Conservation (phyloP, 2,888 invertebrate genomes). For the Sarcophaga carnaria region DNA sequence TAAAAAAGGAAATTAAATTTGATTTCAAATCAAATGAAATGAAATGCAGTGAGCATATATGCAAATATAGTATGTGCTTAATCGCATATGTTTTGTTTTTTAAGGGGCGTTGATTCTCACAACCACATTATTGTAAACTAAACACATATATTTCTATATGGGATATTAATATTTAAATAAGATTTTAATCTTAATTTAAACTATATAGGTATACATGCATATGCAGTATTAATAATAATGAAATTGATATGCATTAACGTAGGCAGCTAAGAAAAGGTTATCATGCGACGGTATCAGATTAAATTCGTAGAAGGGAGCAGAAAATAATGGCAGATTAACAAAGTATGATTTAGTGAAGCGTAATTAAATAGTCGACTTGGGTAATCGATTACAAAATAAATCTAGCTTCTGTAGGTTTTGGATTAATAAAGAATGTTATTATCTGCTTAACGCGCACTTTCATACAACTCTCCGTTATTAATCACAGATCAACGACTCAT, state of each 20-base stretch:
- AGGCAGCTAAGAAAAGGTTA: constrained; percentile 19
- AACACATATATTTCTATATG: not conserved
- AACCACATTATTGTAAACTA: constrained; percentile 3
- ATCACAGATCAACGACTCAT: no score
- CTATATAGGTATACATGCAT: no score
- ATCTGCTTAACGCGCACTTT: no score
- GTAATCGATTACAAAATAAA: not conserved
- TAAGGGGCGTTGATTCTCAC: constrained; percentile 54
- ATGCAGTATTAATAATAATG: no score
- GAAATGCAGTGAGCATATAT: not conserved
- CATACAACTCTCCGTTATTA: no score
- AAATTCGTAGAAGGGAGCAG: not conserved
- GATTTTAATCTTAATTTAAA: constrained; percentile 37
- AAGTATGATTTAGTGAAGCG: constrained; percentile 11
- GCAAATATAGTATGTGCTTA: no score
- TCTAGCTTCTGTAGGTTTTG: not conserved
- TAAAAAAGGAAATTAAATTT: not conserved
- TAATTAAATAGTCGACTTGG: not conserved
- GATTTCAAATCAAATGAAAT: not conserved
- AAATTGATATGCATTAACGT: constrained; percentile 27
- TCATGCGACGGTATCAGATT: constrained; percentile 38
- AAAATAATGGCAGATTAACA: constrained; percentile 19
- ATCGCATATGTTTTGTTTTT: not conserved
- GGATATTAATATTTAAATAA: not conserved
- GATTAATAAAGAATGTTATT: not conserved